phyloP scores from a whole-genome alignment of 2,113 vertebrate species.

The Eulemur rufifrons region DNA sequence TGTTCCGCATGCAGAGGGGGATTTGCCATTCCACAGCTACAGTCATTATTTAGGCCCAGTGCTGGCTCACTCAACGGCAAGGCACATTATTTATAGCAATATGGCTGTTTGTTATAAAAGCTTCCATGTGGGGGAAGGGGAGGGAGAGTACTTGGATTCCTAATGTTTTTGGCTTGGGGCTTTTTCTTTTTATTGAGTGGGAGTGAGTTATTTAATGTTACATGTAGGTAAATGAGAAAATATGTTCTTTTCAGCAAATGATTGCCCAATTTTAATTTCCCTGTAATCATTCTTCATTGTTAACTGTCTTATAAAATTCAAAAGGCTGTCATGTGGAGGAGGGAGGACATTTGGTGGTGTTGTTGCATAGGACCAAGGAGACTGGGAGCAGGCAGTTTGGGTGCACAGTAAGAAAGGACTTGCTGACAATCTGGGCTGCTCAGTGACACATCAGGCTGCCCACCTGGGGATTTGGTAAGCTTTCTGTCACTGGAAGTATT shows the following conservation, averaged over 20 bases:
- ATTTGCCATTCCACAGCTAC: background rate
- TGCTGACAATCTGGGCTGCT: background rate
- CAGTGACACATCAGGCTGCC: background rate
- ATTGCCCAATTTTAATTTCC: slow-evolving; percentile 53
- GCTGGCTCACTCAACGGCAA: background rate
- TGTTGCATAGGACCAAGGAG: background rate
- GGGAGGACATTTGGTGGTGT: background rate
- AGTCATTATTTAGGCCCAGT: background rate
- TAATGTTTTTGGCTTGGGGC: slow-evolving; percentile 15
- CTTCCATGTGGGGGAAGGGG: background rate
- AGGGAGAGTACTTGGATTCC: background rate
- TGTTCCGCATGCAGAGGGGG: background rate
- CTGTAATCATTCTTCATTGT: slow-evolving; percentile 60
- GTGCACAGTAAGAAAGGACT: background rate
- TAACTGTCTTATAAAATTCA: slow-evolving; percentile 57
- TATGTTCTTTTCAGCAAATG: slow-evolving; percentile 12
- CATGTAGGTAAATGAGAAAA: slow-evolving; percentile 53
- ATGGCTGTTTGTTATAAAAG: background rate
- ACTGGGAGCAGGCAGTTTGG: background rate
- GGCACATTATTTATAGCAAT: background rate
- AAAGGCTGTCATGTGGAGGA: slow-evolving; percentile 41
- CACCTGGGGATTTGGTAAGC: background rate
- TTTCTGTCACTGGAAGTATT: background rate
- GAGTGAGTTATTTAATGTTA: slow-evolving; percentile 57
- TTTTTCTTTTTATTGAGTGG: slow-evolving; percentile 54